phyloP scores from a whole-genome alignment of 1,140 invertebrate genomes.

The Ostrea denselamellosa region DNA sequence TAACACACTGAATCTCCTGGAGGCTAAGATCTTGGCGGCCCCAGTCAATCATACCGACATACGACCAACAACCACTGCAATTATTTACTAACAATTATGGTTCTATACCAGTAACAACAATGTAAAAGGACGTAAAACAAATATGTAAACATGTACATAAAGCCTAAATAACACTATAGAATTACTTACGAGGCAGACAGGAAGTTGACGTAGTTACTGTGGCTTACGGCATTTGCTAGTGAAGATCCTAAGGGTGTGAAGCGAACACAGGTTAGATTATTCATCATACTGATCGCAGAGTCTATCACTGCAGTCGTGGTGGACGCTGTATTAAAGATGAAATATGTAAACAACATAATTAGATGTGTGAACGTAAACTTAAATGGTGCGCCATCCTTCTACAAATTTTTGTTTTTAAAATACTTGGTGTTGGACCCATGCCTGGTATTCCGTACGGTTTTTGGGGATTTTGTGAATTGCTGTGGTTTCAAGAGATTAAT shows the following conservation, averaged over 20 bases:
- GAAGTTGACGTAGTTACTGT: conserved; percentile 1
- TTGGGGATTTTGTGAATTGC: too few species aligned
- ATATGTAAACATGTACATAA: too few species aligned
- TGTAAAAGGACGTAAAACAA: too few species aligned
- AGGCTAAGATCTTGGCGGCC: background rate
- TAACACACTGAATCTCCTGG: background rate
- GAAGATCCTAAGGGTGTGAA: background rate
- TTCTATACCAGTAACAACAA: too few species aligned
- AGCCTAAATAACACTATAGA: background rate
- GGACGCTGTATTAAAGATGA: background rate
- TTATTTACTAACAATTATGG: background rate
- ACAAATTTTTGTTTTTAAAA: too few species aligned
- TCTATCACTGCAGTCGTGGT: background rate
- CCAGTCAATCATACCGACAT: background rate
- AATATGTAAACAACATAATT: too few species aligned
- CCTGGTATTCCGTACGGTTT: too few species aligned
- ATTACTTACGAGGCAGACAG: background rate
- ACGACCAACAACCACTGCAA: background rate
- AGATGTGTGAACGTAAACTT: too few species aligned
- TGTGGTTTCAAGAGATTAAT: too few species aligned
- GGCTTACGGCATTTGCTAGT: background rate
- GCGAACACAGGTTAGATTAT: background rate
- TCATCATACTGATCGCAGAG: background rate
- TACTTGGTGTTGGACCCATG: too few species aligned
- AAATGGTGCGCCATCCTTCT: too few species aligned